Base-by-base conservation (phyloP, 64 coral and sea anemone species). In the Orbicella faveolata region DNA sequence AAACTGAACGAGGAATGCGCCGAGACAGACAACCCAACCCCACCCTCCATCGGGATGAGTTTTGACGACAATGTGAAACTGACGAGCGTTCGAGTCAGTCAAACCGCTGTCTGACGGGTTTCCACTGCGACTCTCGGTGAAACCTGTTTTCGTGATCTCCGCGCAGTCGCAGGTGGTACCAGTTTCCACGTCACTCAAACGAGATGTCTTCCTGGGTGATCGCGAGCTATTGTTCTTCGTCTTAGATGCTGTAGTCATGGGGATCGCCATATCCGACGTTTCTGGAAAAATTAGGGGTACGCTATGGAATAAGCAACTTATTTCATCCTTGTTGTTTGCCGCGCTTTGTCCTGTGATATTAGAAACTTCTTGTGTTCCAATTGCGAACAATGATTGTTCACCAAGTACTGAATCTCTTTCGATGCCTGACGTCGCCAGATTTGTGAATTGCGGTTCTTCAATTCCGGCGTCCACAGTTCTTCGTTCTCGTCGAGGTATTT, bases 1-100 rank as follows among this genome's bases (percentile, higher is more conserved):
- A 91, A 99, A 99, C 78, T 99, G 94, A 48, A 91, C 89, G 37
- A 99, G 63, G 94, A 99, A 99, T 64, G 97, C 92, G 17, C 91
- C 97, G 20, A 93, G 48, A 80, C 97, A 99, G 48, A 96, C 91
- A 0, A 99, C 36, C 94, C 91, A 99, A 4, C 97, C 97, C 97
- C 97, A 99, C 20, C 94, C 91, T 19, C 94, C 97, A 36, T 95
- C 94, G 2, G 94, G 96, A 18, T 93, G 87, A 23, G 76, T 77
- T 85, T 25, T 69, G 34, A 30, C 82, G 21, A 72, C 3, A 20
- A 85, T 85, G 21, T 73, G 54, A 81, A 36, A 62, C 15, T 35
- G 9, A 2, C 59, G 82, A 85, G 36, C 52, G 82, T 73, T 73
- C 36, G 16, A 12, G 36, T 12, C 14, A 72, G 36, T 37, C 12